Conservation (phyloP, 2,888 invertebrate species). For the Synanthedon myopaeformis region DNA sequence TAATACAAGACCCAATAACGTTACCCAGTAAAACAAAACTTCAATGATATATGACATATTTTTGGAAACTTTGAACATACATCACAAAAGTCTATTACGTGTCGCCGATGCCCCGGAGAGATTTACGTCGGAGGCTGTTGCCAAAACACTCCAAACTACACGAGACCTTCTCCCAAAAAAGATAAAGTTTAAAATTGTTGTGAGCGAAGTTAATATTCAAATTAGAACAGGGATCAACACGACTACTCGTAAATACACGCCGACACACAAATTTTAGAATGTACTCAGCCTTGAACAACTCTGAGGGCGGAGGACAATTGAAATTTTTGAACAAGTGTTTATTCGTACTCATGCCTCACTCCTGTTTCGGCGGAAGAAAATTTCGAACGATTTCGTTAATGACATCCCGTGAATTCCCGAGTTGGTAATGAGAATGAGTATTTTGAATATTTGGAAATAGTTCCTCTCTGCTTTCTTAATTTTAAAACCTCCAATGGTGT, state of each 20-base stretch:
- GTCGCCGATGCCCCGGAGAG: background rate
- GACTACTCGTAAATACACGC: no score
- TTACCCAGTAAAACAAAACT: background rate
- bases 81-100: background rate
- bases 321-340: no score
- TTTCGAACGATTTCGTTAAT: no score
- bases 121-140: background rate
- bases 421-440: no score
- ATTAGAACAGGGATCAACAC: background rate
- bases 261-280: no score
- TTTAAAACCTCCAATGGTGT: no score
- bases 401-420: no score
- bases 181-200: background rate
- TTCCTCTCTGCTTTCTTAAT: no score
- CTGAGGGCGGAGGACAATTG: background rate
- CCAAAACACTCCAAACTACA: background rate
- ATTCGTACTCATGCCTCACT: no score
- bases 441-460: no score
- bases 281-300: background rate
- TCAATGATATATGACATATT: background rate
- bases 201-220: background rate
- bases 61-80: background rate
- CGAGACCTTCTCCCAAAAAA: background rate
- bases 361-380: no score
- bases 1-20: no score